Evolutionary conservation across 2,888 invertebrate genomes (phyloP), one percentile per base, ranked within the genome.

Genomic region (Psylliodes chrysocephalus): DNA sequence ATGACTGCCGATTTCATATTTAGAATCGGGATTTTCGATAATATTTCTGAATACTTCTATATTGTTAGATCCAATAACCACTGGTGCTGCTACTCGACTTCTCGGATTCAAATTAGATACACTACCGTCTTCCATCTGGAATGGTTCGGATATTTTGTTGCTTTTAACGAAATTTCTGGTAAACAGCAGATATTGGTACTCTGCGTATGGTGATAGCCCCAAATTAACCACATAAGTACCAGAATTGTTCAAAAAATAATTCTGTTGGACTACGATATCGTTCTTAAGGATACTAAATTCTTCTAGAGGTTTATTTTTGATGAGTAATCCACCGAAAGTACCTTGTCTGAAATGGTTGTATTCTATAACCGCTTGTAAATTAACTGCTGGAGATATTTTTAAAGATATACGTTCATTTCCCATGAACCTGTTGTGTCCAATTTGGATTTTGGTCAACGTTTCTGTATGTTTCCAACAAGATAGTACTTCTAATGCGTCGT

Each of bases 1-100:
- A 76, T 98, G 98, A 0, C 97, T 96, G 0, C 96, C 96, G 47
- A 99, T 91, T 84, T 99, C 98, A 79, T 96, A 97, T 57, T 89
- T 88, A 0, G 98, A 96, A 68, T 91, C 90, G 1, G 91, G 91
- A 82, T 99, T 98, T 63, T 93, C 90, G 35, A 98, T 89, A 64
- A 95, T 94, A 81, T 99, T 99, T 63, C 98, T 87, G 74, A 88
- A 94, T 1, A 98, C 87, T 44, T 90, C 88, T 0, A 97, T 90
- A 79, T 98, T 98, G 77, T 91, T 90, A 0, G 97, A 97, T 0
- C 95, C 93, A 15, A 98, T 87, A 0, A 97, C 95, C 33, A 98
- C 87, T 0, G 95, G 92, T 0, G 98, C 98, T 1, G 97, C 93
- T 0, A 98, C 97, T 71, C 94, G 86, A 66, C 94, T 95, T 73